Percentiles rank a stretch among this genome's conserved stretches.
Conservation (phyloP, 2,888 invertebrate species). For the Teleogryllus oceanicus region DNA sequence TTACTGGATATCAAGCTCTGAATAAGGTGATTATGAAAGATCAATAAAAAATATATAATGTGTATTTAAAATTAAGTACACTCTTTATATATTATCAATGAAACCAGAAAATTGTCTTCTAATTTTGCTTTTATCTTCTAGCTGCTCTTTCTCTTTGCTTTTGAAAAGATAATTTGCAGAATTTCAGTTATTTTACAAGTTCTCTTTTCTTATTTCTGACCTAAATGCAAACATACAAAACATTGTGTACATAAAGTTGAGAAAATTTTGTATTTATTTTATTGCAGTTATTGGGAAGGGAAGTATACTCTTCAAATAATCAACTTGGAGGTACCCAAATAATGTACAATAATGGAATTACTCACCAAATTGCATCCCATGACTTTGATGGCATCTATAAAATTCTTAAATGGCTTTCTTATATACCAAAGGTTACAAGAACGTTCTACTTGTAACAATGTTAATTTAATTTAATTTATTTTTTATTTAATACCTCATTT, state of each 20-base stretch:
- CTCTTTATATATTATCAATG: too few species aligned
- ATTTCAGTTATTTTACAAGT: too few species aligned
- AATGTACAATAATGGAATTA: constrained; percentile 97
- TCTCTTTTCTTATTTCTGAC: too few species aligned
- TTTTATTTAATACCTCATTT: background rate
- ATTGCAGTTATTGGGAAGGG: constrained; percentile 72
- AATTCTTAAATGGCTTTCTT: constrained; percentile 88
- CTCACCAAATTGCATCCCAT: constrained; percentile 84
- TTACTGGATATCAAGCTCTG: constrained; percentile 94
- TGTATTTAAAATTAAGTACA: too few species aligned
- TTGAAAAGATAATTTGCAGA: too few species aligned
- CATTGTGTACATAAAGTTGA: too few species aligned
- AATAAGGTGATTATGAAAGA: constrained; percentile 64
- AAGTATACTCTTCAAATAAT: constrained; percentile 97
- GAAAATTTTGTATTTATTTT: background rate
- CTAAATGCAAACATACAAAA: too few species aligned
- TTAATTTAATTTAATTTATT: background rate
- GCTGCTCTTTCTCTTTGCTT: too few species aligned
- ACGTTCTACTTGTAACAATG: background rate
- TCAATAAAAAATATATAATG: too few species aligned
- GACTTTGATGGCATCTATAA: constrained; percentile 90
- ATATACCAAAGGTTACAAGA: constrained; percentile 72
- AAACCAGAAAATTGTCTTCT: too few species aligned
- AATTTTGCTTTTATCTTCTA: too few species aligned
- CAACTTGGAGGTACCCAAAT: constrained; percentile 98